Conservation (phyloP, 2,797 vertebrate genomes). For the Halcyon leucocephala region DNA sequence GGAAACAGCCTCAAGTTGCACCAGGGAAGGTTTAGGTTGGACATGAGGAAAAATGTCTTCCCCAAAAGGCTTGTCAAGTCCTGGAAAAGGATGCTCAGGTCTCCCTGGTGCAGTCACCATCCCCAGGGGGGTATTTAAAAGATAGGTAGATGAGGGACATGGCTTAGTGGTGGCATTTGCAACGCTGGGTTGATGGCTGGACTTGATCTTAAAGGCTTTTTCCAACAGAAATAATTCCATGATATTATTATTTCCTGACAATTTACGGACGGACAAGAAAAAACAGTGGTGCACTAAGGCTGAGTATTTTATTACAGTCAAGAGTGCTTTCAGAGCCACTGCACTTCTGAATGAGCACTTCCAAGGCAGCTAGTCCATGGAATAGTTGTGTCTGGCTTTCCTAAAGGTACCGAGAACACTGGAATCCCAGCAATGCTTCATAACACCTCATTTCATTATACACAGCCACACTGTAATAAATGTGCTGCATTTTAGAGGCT, state of each 20-base stretch:
- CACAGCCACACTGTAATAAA: neutral
- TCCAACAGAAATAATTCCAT: no score
- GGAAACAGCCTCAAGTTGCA: no score
- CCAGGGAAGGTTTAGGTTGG: no score
- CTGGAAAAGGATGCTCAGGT: no score
- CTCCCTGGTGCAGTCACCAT: no score
- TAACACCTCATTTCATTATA: neutral
- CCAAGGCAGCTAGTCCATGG: neutral
- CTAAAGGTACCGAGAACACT: neutral
- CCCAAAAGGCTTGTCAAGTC: no score
- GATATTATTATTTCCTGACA: neutral
- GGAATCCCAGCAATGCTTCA: neutral
- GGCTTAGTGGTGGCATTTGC: no score
- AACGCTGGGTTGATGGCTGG: no score
- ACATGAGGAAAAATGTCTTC: no score
- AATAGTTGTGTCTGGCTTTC: neutral
- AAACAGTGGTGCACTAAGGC: neutral
- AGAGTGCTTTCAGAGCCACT: neutral
- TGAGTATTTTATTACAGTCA: neutral
- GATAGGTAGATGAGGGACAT: no score
- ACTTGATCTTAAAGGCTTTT: no score
- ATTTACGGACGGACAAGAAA: neutral
- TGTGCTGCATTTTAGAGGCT: neutral
- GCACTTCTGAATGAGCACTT: neutral
- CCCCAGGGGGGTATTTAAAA: no score